Conservation (phyloP, 2,797 vertebrate species). For the Chelonia mydas region DNA sequence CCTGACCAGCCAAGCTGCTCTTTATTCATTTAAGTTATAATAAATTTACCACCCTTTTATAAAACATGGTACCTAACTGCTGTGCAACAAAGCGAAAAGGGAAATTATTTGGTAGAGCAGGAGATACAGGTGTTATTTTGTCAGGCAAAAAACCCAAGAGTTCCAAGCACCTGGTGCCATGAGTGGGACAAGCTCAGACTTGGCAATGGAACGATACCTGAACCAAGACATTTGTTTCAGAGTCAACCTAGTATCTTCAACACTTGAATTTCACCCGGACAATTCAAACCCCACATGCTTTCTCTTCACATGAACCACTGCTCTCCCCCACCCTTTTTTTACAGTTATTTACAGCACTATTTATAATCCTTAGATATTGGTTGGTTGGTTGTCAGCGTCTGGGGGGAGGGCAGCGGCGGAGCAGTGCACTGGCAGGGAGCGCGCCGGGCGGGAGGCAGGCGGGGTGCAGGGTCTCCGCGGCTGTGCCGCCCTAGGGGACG, state of each 20-base stretch:
- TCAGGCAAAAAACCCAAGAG: background rate
- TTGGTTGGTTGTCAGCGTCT: too few relatives aligned
- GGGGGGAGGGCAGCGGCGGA: background rate
- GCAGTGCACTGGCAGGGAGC: background rate
- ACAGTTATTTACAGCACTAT: background rate
- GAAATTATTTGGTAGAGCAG: background rate
- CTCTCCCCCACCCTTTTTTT: background rate
- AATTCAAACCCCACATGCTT: background rate
- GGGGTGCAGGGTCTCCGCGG: background rate
- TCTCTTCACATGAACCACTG: background rate
- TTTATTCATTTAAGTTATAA: background rate
- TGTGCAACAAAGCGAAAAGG: background rate
- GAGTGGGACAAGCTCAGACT: background rate
- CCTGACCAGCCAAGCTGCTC: background rate
- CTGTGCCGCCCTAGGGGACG: too few relatives aligned
- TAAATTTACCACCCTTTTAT: background rate
- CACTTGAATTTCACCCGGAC: background rate
- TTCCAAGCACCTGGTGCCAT: background rate
- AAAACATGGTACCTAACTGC: background rate
- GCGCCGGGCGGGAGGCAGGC: constrained; percentile 6
- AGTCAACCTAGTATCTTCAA: background rate
- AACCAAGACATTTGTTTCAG: background rate
- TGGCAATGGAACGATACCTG: background rate
- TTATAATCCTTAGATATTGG: background rate
- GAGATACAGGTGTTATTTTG: background rate